phyloP scores from a whole-genome alignment of 1,140 invertebrate genomes.

The Proctacanthus coquilletti region DNA sequence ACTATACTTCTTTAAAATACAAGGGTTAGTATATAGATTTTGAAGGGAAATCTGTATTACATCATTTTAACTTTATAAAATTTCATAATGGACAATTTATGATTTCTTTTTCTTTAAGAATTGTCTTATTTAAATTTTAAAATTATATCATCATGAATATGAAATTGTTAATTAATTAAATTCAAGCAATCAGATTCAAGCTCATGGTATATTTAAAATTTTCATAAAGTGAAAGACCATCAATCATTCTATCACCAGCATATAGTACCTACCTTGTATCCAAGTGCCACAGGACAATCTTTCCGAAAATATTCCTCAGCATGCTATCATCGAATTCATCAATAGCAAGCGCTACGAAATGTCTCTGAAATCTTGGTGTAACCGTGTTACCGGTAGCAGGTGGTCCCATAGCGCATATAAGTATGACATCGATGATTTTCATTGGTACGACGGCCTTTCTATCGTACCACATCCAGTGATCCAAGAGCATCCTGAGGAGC shows the following conservation, averaged over 20 bases:
- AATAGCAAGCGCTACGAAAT: constrained; percentile 79
- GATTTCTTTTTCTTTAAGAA: too few relatives aligned
- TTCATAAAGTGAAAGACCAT: neutral
- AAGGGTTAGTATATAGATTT: too few relatives aligned
- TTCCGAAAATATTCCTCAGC: constrained; percentile 74
- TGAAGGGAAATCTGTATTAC: too few relatives aligned
- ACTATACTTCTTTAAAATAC: too few relatives aligned
- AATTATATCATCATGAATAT: too few relatives aligned
- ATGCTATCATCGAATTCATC: constrained; percentile 81
- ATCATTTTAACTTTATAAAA: too few relatives aligned
- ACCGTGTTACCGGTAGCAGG: constrained; percentile 64
- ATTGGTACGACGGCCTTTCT: constrained; percentile 71
- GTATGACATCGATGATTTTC: constrained; percentile 76
- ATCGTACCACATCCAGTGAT: constrained; percentile 86
- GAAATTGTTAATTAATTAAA: neutral
- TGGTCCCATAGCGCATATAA: constrained; percentile 81
- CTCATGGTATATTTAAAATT: too few relatives aligned
- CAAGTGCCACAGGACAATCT: constrained; percentile 88
- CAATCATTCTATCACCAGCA: neutral
- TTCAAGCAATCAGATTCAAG: too few relatives aligned
- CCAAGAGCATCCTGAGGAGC: constrained; percentile 74
- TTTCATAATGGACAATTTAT: too few relatives aligned
- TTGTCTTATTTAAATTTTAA: too few relatives aligned
- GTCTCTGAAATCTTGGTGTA: constrained; percentile 74
- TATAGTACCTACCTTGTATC: constrained; percentile 49